Percentiles rank a stretch among this genome's conserved stretches.
Evolutionary conservation across 2,797 vertebrate species (phyloP).

Genomic region (Champsocephalus gunnari): DNA sequence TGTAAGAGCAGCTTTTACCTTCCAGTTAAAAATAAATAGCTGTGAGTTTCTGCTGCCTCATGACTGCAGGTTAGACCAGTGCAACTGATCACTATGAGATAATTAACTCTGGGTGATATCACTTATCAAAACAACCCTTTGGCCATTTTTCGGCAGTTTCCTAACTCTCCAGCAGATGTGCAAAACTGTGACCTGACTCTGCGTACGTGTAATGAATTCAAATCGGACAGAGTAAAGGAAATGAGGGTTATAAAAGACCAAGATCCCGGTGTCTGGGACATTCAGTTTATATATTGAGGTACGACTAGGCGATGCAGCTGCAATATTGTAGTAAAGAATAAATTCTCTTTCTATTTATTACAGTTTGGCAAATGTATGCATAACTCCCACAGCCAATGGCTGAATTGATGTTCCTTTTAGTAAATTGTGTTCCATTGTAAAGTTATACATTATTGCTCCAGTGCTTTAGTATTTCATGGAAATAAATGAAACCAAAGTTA

Average conservation of each 20-base stretch:
- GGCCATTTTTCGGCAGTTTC: conserved; percentile 19
- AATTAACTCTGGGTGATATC: conserved; percentile 17
- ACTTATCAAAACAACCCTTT: conserved; percentile 35
- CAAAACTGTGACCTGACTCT: conserved; percentile 15
- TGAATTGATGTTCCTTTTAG: background rate
- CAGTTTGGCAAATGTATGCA: background rate
- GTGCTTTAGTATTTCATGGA: too few relatives aligned
- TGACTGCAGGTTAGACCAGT: conserved; percentile 46
- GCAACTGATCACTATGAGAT: conserved; percentile 11
- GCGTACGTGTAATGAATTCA: conserved; percentile 1
- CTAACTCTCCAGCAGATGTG: conserved; percentile 33
- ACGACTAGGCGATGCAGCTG: background rate
- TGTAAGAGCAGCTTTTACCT: conserved; percentile 15
- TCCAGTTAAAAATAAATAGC: conserved; percentile 14
- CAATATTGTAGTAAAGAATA: background rate
- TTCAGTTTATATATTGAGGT: background rate
- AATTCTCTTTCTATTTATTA: background rate
- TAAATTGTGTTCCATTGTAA: background rate
- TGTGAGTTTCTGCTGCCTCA: conserved; percentile 30
- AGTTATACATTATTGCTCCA: too few relatives aligned
- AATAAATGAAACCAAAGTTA: too few relatives aligned
- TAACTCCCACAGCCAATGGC: background rate
- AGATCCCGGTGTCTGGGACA: background rate
- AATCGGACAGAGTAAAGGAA: conserved; percentile 7
- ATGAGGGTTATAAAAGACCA: background rate